phyloP scores from a whole-genome alignment of 2,797 vertebrate genomes.

The Sebastiscus tertius region DNA sequence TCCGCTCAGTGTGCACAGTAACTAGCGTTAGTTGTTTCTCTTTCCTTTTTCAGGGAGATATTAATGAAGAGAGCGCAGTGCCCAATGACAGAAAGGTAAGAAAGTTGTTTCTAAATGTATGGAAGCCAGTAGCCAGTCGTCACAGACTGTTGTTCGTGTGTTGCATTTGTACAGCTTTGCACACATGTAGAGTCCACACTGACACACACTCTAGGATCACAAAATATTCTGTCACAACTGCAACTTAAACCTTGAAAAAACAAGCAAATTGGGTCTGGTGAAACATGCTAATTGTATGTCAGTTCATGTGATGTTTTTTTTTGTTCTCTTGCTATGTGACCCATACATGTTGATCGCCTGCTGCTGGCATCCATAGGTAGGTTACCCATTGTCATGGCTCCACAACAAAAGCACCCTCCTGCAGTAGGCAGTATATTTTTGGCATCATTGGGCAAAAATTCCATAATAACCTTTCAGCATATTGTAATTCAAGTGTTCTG shows the following conservation, averaged over 20 bases:
- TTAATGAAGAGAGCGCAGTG: conserved; percentile 87
- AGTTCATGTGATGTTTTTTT: too few relatives aligned
- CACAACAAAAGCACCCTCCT: too few relatives aligned
- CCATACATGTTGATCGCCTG: background rate
- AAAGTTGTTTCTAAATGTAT: background rate
- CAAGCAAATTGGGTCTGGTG: background rate
- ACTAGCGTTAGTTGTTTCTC: background rate
- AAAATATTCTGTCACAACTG: background rate
- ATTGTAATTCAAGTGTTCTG: too few relatives aligned
- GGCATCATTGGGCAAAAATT: too few relatives aligned
- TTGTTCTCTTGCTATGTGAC: background rate
- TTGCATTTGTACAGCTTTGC: background rate
- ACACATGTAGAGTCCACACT: background rate
- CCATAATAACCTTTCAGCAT: too few relatives aligned
- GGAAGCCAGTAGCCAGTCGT: background rate
- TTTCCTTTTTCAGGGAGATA: conserved; percentile 86
- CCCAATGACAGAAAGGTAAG: conserved; percentile 95
- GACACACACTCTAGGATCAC: background rate
- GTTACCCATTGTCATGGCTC: too few relatives aligned
- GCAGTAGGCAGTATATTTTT: too few relatives aligned
- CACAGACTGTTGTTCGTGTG: background rate
- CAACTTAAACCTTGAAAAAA: background rate
- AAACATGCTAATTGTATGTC: too few relatives aligned
- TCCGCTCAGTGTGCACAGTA: background rate
- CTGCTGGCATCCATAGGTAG: background rate